Conservation (phyloP, 2,888 invertebrate genomes). For the Nomada lathburiana region DNA sequence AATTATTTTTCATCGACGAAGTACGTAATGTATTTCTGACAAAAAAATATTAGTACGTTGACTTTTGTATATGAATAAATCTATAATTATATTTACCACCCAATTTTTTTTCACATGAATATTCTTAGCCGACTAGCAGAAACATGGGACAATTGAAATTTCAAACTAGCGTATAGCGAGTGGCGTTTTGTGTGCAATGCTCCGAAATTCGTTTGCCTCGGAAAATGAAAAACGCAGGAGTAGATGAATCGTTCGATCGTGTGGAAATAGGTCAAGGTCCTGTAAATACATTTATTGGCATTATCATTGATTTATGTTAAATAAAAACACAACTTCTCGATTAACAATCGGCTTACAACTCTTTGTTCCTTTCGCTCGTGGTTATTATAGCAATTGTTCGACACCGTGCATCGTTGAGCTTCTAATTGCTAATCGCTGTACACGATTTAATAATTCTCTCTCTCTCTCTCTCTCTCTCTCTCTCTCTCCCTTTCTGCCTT, state of each 20-base stretch:
- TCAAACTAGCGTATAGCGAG: too few relatives aligned
- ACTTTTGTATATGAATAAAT: constrained; percentile 38
- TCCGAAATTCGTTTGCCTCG: not conserved
- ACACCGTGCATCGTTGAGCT: constrained; percentile 12
- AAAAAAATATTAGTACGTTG: constrained; percentile 11
- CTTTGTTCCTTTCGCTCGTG: constrained; percentile 42
- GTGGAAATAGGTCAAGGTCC: constrained; percentile 55
- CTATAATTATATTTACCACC: constrained; percentile 33
- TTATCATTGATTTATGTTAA: constrained; percentile 69
- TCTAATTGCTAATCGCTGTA: constrained; percentile 7
- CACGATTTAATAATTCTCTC: constrained; percentile 30
- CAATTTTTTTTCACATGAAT: constrained; percentile 1
- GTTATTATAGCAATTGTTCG: constrained; percentile 9
- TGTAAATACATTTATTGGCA: constrained; percentile 73
- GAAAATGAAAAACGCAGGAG: not conserved
- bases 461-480: constrained; percentile 28
- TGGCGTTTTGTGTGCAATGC: not conserved
- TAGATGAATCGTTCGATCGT: constrained; percentile 6
- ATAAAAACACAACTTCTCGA: constrained; percentile 68
- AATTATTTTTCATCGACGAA: constrained; percentile 36
- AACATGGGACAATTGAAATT: not conserved
- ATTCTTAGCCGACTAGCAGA: not conserved
- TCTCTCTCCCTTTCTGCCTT: not conserved
- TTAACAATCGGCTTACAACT: constrained; percentile 51
- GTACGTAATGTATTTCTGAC: constrained; percentile 14